These are phyloP conservation scores for Saturnia pavonia DNA, from an alignment of 2,888 invertebrate genomes.

Conservation along the genomic window DNA sequence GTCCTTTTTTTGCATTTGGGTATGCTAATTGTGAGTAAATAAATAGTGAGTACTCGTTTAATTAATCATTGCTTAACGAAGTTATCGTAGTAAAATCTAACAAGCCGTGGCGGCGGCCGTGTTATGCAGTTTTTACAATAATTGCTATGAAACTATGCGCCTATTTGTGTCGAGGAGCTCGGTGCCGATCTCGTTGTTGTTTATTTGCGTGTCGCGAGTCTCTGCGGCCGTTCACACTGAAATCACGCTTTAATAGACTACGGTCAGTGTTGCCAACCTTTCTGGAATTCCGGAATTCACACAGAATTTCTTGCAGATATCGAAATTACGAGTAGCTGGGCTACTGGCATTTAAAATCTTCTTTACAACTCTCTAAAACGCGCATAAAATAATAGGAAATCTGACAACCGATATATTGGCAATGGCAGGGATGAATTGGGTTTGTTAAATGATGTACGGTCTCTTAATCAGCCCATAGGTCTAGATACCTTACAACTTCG, in stretches of 20 bases:
- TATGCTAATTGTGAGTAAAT: background rate
- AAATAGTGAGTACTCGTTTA: background rate
- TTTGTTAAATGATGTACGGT: background rate
- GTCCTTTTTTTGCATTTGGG: background rate
- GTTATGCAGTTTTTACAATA: conserved; percentile 45
- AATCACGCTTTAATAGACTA: conserved; percentile 29
- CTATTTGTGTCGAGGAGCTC: conserved; percentile 54
- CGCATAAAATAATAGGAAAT: background rate
- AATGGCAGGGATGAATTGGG: background rate
- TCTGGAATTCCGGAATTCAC: background rate
- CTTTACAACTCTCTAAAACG: background rate
- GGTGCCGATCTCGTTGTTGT: conserved; percentile 42
- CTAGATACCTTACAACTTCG: too few relatives aligned
- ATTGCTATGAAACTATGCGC: conserved; percentile 54
- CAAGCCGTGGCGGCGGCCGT: background rate
- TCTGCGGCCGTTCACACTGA: conserved; percentile 70
- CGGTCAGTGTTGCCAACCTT: background rate
- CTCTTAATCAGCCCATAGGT: background rate
- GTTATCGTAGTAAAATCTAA: background rate
- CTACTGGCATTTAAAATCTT: background rate
- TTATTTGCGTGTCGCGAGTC: conserved; percentile 77
- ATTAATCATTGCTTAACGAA: background rate
- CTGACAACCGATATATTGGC: background rate
- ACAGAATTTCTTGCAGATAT: background rate
- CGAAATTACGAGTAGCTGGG: background rate